Percentiles rank a stretch among this genome's conserved stretches.
Evolutionary conservation across 2,113 vertebrate genomes (phyloP).

Genomic region (Pteropus alecto): DNA sequence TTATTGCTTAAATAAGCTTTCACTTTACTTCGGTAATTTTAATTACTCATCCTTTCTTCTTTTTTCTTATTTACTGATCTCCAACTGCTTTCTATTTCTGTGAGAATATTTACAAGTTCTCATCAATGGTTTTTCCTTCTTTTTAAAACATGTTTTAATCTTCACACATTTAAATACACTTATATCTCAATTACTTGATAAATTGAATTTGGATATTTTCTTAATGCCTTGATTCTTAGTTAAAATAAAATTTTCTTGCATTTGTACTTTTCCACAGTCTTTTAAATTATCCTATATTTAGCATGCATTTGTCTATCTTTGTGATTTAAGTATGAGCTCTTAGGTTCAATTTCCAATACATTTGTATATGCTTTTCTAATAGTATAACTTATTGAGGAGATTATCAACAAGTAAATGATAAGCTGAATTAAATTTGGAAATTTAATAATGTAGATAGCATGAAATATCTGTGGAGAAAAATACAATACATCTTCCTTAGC

Average conservation of each 20-base stretch:
- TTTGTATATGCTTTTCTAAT: not conserved
- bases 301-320: not conserved
- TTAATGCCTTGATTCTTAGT: not conserved
- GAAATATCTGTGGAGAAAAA: not conserved
- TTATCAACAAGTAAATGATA: not conserved
- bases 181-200: not conserved
- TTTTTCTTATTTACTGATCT: not conserved
- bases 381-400: not conserved
- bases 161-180: not conserved
- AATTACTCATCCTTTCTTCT: not conserved
- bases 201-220: not conserved
- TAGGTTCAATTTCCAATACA: not conserved
- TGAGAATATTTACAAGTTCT: not conserved
- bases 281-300: not conserved
- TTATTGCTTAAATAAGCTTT: not conserved
- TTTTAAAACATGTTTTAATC: not conserved
- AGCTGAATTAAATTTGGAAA: not conserved
- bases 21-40: not conserved
- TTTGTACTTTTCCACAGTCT: not conserved
- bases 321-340: not conserved
- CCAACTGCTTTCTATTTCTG: not conserved
- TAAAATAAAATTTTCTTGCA: not conserved
- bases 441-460: not conserved
- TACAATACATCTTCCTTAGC: not conserved
- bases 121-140: not conserved